Percentiles rank a stretch among this genome's conserved stretches.
Evolutionary conservation across 2,113 vertebrate genomes (phyloP).

Genomic region (Neogale vison): DNA sequence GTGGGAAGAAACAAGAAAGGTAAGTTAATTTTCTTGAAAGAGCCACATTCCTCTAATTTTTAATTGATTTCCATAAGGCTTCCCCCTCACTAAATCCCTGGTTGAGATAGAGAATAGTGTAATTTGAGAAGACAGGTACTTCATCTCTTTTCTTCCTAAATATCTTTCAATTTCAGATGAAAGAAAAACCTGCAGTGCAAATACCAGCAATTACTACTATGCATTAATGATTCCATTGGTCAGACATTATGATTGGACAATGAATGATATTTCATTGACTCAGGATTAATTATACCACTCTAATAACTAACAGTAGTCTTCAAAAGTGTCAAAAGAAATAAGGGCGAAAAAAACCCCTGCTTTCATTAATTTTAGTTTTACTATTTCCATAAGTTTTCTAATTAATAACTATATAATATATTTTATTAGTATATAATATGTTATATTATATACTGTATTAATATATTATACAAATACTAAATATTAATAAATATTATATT

Average conservation of each 20-base stretch:
- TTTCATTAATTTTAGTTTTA: background rate
- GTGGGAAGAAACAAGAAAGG: background rate
- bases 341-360: background rate
- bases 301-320: background rate
- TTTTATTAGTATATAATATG: too few relatives aligned
- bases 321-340: background rate
- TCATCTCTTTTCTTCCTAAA: background rate
- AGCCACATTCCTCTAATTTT: background rate
- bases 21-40: background rate
- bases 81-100: background rate
- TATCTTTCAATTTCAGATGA: background rate
- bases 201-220: background rate
- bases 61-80: background rate
- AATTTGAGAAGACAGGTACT: background rate
- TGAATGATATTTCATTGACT: constrained; percentile 59
- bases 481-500: too few relatives aligned
- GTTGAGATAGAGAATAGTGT: background rate
- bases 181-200: background rate
- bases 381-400: background rate
- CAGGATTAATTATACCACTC: constrained; percentile 8
- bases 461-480: too few relatives aligned
- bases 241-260: background rate
- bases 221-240: background rate
- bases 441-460: too few relatives aligned
- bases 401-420: too few relatives aligned